Base-by-base conservation (phyloP, 1,140 invertebrate genomes). In the Lutraria rhynchaena region DNA sequence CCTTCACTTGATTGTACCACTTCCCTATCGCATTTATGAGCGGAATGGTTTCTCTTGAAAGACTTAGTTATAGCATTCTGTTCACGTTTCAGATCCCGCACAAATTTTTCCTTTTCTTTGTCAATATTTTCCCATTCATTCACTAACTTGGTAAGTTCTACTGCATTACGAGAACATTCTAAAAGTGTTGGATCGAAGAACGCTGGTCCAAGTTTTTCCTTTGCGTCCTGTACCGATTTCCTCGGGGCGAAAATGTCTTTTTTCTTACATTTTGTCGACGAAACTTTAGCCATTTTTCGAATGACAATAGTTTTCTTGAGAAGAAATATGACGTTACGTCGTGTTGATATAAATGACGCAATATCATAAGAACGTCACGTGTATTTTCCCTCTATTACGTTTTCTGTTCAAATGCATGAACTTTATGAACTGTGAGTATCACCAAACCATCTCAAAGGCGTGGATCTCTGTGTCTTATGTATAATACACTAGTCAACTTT, bases 101-200 rank as follows among this genome's bases (percentile, higher is more conserved):
- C 13, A 46, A 58, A 19, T 60, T 58, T 69, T 55, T 29, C 41
- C 55, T 57, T 69, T 69, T 69, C 61, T 57, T 80, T 80, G n/a
- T 80, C 76, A 11, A 80, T 69, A 19, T 80, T 51, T 31, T 70
- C 65, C 63, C 53, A 80, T 49, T 70, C 41, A 0, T 70, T 22
- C 27, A 70, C 53, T 22, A 80, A 41, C 37, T 80, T 80, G 0
- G 35, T 80, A 5, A 80, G 27, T 57, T 80, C 76, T n/a, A 69
- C 27, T 0, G 65, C 76, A 70, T 80, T 80, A 37, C 51, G 33
- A n/a, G 76, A 80, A 60, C 76, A 80, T 60, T 80, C 65, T 19
- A 70, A 29, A 19, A 69, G 46, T n/a, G 76, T 55, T 46, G 49
- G 53, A 57, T 80, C 76, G 31, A 80, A 80, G 33, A 22, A 80